Percentiles rank a stretch among this genome's conserved stretches.
Evolutionary conservation across 1,140 invertebrate species (phyloP).

Genomic region (Papilio glaucus): DNA sequence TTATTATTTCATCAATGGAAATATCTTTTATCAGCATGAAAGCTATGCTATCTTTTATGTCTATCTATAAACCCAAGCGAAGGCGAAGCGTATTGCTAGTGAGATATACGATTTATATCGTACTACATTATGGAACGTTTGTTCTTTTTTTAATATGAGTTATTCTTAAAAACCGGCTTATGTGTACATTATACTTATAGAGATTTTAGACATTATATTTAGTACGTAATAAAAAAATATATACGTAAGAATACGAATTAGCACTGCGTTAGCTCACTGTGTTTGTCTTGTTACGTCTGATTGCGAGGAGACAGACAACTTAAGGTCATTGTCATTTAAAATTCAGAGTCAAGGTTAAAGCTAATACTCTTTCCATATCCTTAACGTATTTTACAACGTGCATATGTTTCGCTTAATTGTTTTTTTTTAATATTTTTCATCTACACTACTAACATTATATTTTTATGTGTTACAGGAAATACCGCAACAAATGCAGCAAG

Average conservation of each 20-base stretch:
- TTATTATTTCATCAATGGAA: too few species aligned
- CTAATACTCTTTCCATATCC: slow-evolving; percentile 47
- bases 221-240: not conserved
- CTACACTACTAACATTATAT: slow-evolving; percentile 43
- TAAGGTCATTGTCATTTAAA: slow-evolving; percentile 30
- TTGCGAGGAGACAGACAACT: not conserved
- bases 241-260: slow-evolving; percentile 9
- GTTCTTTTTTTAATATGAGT: too few species aligned
- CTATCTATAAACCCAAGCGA: too few species aligned
- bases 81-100: too few species aligned
- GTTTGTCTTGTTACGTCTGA: slow-evolving; percentile 10
- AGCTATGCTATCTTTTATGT: too few species aligned
- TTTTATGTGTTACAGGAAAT: slow-evolving; percentile 62
- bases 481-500: slow-evolving; percentile 41
- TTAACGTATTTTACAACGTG: slow-evolving; percentile 43
- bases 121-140: too few species aligned
- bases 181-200: too few species aligned
- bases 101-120: too few species aligned
- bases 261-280: not conserved
- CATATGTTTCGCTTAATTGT: slow-evolving; percentile 37
- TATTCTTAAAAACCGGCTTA: too few species aligned
- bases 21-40: too few species aligned
- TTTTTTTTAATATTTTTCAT: not conserved
- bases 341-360: slow-evolving; percentile 49
- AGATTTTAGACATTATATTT: not conserved